phyloP scores from a whole-genome alignment of 2,113 vertebrate species.

The Paradoxurus hermaphroditus region DNA sequence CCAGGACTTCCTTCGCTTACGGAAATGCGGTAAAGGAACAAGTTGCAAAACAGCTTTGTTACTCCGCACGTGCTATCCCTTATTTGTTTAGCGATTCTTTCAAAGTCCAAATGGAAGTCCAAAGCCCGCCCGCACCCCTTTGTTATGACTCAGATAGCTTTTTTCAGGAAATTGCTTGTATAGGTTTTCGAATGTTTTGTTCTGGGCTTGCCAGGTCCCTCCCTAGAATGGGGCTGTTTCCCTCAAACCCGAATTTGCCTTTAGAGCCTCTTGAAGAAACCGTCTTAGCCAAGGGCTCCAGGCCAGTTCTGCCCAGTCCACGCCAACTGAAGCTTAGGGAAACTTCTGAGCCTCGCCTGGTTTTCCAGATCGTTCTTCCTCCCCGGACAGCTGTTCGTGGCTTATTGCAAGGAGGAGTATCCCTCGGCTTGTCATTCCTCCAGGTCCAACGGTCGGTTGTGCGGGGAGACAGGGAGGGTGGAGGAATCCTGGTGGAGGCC shows the following conservation, averaged over 20 bases:
- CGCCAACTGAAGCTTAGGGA: no score
- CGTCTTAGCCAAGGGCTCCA: neutral
- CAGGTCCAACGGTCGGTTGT: neutral
- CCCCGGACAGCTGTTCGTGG: neutral
- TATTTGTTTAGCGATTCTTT: neutral
- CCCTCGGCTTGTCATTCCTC: no score
- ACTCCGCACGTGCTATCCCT: neutral
- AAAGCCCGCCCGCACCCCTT: neutral
- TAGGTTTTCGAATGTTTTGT: neutral
- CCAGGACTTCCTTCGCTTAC: constrained; percentile 78
- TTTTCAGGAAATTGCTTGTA: neutral
- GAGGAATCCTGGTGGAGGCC: no score
- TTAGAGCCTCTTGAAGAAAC: neutral
- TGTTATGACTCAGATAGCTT: neutral
- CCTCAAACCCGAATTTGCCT: neutral
- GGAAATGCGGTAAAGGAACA: constrained; percentile 76
- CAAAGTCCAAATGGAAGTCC: neutral
- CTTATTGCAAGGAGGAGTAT: neutral
- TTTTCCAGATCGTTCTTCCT: neutral
- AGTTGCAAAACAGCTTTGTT: neutral
- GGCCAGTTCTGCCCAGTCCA: neutral
- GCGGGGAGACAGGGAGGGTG: neutral
- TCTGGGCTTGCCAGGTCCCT: neutral
- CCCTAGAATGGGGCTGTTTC: neutral
- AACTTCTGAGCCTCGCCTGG: neutral